A percentile compares a stretch with the other conserved stretches of the same genome.
Conservation (phyloP, 2,113 vertebrate species). For the Neogobius melanostomus region DNA sequence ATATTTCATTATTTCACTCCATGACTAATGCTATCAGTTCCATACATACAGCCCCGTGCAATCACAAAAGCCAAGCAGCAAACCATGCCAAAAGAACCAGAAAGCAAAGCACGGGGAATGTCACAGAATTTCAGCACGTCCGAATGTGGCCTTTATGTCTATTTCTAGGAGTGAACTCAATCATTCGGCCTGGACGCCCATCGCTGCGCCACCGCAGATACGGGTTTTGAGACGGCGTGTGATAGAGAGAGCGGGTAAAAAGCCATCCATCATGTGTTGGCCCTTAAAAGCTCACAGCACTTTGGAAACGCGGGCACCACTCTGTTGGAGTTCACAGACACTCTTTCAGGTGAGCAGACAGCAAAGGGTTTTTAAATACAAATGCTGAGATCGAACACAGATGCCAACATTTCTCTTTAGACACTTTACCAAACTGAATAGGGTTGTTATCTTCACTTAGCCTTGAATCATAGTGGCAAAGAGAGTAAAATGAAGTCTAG, state of each 20-base stretch:
- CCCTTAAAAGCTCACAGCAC: neutral
- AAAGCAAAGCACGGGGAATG: neutral
- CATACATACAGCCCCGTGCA: neutral
- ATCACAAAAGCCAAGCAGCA: neutral
- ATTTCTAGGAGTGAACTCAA: constrained; percentile 8
- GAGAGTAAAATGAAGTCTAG: neutral
- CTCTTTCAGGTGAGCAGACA: constrained; percentile 4
- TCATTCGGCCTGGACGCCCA: constrained; percentile 9
- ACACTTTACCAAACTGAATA: neutral
- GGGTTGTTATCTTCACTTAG: neutral
- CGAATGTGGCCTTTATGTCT: constrained; percentile 6
- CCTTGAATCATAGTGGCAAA: neutral
- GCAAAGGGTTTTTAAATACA: neutral
- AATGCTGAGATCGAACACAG: neutral
- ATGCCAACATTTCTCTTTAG: neutral
- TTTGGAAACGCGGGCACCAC: neutral
- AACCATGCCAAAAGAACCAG: neutral
- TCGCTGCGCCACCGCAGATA: constrained; percentile 3
- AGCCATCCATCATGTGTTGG: constrained; percentile 9
- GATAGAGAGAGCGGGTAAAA: constrained; percentile 6
- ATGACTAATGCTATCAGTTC: constrained; percentile 5
- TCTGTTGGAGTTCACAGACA: neutral
- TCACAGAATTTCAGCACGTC: constrained; percentile 3
- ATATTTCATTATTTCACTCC: neutral
- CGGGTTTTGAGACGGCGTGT: neutral